Conservation (phyloP, 1,140 invertebrate species). For the Pachypeltis micranthus region DNA sequence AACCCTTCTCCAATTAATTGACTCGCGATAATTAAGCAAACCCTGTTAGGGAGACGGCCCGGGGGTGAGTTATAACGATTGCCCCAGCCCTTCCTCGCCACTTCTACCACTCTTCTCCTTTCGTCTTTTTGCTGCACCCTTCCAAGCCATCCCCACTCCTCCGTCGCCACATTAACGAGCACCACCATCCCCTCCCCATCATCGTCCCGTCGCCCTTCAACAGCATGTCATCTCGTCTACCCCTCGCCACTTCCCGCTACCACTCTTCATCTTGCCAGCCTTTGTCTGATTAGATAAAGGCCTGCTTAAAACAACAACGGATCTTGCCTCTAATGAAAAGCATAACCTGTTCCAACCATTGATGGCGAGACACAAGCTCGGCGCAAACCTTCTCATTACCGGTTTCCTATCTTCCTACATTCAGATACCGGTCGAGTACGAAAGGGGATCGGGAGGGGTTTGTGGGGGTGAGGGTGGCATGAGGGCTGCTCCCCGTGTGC, state of each 20-base stretch:
- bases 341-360: conserved; percentile 18
- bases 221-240: too few relatives aligned
- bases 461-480: background rate
- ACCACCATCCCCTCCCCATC: background rate
- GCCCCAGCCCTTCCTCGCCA: too few relatives aligned
- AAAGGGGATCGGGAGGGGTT: background rate
- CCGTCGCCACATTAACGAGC: conserved; percentile 6
- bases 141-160: background rate
- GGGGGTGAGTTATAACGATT: conserved; percentile 32
- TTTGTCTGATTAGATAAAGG: conserved; percentile 38
- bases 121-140: too few relatives aligned
- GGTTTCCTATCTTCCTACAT: conserved; percentile 6
- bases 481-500: too few relatives aligned
- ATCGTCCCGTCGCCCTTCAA: too few relatives aligned
- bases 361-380: background rate
- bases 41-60: conserved; percentile 26
- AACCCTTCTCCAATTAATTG: conserved; percentile 32
- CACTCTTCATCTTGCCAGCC: conserved; percentile 20
- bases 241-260: background rate
- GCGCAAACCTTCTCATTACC: conserved; percentile 5
- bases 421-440: too few relatives aligned
- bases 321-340: conserved; percentile 35
- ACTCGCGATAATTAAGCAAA: conserved; percentile 35
- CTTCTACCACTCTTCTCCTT: too few relatives aligned
- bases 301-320: conserved; percentile 37